These are phyloP conservation scores for Ictalurus furcatus DNA, from an alignment of 2,113 vertebrate species.

Conservation along the genomic window DNA sequence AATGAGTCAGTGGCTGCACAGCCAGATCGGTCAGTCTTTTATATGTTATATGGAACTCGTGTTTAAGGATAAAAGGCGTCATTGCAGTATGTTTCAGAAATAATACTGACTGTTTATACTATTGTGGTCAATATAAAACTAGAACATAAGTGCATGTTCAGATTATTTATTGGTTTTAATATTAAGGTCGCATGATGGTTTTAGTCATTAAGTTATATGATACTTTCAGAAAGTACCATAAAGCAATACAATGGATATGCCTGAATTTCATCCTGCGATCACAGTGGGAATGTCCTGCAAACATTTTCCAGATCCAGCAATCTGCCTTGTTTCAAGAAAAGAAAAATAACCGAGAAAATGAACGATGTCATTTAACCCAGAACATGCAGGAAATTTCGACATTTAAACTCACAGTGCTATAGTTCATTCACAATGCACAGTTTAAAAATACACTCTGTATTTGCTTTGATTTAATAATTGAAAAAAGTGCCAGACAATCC, in stretches of 20 bases:
- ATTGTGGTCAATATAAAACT: not conserved
- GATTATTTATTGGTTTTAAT: not conserved
- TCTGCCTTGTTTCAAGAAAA: not conserved
- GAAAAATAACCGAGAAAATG: constrained; percentile 18
- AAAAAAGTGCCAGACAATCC: constrained; percentile 17
- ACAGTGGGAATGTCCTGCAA: not conserved
- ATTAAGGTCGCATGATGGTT: not conserved
- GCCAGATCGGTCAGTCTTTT: constrained; percentile 30
- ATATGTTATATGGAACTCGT: not conserved
- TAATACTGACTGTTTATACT: not conserved
- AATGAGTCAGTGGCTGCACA: constrained; percentile 27
- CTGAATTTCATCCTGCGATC: not conserved
- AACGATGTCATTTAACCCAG: constrained; percentile 13
- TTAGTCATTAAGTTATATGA: not conserved
- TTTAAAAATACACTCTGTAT: not conserved
- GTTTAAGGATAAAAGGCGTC: constrained; percentile 1
- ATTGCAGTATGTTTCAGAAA: not conserved
- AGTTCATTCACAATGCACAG: not conserved
- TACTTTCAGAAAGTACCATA: not conserved
- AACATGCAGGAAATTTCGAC: constrained; percentile 16
- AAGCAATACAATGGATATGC: not conserved
- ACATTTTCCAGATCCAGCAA: constrained; percentile 15
- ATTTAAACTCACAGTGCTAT: not conserved
- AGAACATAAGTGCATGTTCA: not conserved
- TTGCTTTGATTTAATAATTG: constrained; percentile 2